Evolutionary conservation across 2,797 vertebrate species (phyloP).

Genomic region (Alectoris magna): DNA sequence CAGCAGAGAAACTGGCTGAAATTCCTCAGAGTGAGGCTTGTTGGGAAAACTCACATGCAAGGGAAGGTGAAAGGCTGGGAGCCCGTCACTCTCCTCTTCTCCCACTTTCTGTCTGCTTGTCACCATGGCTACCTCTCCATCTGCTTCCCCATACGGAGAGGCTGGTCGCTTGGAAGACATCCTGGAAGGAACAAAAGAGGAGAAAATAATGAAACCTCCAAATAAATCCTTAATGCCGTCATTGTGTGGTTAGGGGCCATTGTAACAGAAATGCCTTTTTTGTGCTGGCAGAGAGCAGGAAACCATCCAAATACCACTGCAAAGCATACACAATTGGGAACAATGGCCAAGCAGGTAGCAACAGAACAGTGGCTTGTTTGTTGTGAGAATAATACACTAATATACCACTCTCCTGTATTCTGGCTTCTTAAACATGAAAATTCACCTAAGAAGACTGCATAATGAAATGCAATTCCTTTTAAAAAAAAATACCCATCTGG

Average conservation of each 20-base stretch:
- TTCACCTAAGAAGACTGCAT: conserved; percentile 81
- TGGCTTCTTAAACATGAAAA: conserved; percentile 83
- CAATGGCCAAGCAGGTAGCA: conserved; percentile 88
- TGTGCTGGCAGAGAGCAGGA: conserved; percentile 85
- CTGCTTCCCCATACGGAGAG: conserved; percentile 99
- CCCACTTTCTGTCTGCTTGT: conserved; percentile 99
- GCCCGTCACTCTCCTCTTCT: conserved; percentile 95
- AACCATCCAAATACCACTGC: conserved; percentile 86
- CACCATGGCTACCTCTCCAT: conserved; percentile 99
- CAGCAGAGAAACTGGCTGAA: conserved; percentile 86
- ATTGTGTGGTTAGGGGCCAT: conserved; percentile 87
- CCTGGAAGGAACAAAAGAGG: conserved; percentile 94
- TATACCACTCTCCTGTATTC: conserved; percentile 81
- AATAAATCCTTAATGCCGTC: conserved; percentile 89
- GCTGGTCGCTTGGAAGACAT: conserved; percentile 99
- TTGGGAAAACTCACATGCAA: conserved; percentile 95
- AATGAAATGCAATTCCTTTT: conserved; percentile 79
- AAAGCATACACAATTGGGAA: conserved; percentile 84
- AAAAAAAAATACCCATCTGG: conserved; percentile 70
- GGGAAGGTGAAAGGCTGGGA: conserved; percentile 98
- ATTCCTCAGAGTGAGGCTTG: conserved; percentile 91
- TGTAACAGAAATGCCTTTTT: conserved; percentile 88
- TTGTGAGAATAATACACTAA: conserved; percentile 86
- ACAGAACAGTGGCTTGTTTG: conserved; percentile 85
- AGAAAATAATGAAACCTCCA: conserved; percentile 90